phyloP scores from a whole-genome alignment of 2,797 vertebrate genomes.

The Gallinago nigripennis region DNA sequence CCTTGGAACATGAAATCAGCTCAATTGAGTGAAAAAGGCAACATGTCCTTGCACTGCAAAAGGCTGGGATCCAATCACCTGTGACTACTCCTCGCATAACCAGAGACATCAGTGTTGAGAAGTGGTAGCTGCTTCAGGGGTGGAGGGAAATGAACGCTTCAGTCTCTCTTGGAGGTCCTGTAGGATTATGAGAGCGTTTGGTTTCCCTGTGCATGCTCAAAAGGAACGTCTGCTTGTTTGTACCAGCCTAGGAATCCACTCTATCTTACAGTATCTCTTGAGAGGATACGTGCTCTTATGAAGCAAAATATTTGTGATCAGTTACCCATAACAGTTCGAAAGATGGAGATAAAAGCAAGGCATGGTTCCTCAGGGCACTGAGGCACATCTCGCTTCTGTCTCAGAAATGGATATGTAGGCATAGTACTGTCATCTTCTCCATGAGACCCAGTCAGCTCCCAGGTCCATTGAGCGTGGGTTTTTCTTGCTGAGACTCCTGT shows the following conservation, averaged over 20 bases:
- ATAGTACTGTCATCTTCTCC: neutral
- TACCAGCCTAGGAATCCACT: neutral
- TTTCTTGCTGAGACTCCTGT: neutral
- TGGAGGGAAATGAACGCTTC: neutral
- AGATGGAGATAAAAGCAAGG: slow-evolving; percentile 5
- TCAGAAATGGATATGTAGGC: neutral
- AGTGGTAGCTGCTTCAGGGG: neutral
- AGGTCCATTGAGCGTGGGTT: neutral
- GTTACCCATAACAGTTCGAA: neutral
- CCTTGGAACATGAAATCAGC: neutral
- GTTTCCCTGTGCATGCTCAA: neutral
- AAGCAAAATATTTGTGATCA: neutral
- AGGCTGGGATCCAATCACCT: neutral
- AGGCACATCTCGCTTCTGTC: neutral
- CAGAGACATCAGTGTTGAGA: neutral
- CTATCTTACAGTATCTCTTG: slow-evolving; percentile 13
- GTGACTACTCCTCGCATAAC: neutral
- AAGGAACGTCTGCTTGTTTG: slow-evolving; percentile 43
- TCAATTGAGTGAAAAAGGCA: slow-evolving; percentile 30
- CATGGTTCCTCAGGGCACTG: neutral
- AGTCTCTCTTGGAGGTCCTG: slow-evolving; percentile 3
- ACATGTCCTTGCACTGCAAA: neutral
- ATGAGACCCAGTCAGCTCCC: neutral
- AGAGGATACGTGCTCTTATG: neutral
- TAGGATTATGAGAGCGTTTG: neutral